Evolutionary conservation across 2,888 invertebrate genomes (phyloP).

Genomic region (Meiosimyza platycephala): DNA sequence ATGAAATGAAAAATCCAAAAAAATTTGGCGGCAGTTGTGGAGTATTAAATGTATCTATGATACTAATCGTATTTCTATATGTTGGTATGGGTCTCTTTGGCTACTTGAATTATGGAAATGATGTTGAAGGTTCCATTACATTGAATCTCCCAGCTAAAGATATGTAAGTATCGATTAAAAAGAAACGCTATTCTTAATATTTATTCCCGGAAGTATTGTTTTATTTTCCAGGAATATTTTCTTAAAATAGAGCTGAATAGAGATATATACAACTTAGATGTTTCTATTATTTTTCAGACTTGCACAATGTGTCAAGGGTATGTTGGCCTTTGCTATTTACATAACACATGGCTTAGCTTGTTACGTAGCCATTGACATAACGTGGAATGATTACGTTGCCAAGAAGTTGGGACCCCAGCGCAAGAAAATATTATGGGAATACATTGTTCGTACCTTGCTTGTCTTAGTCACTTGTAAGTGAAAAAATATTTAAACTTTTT

Average conservation of each 20-base stretch:
- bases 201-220: background rate
- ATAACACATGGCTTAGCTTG: slow-evolving; percentile 94
- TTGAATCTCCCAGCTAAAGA: slow-evolving; percentile 81
- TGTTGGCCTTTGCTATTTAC: slow-evolving; percentile 85
- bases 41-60: slow-evolving; percentile 87
- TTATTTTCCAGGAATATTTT: background rate
- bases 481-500: background rate
- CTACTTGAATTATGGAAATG: slow-evolving; percentile 84
- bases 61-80: slow-evolving; percentile 84
- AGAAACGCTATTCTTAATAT: background rate
- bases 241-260: background rate
- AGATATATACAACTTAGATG: background rate
- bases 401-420: slow-evolving; percentile 73
- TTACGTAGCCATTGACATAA: slow-evolving; percentile 94
- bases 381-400: slow-evolving; percentile 84
- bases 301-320: slow-evolving; percentile 78
- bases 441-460: slow-evolving; percentile 78
- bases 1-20: slow-evolving; percentile 91
- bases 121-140: slow-evolving; percentile 84
- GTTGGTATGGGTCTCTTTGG: slow-evolving; percentile 91
- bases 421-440: slow-evolving; percentile 78
- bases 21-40: slow-evolving; percentile 84
- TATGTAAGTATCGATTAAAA: slow-evolving; percentile 69
- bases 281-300: slow-evolving; percentile 68
- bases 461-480: slow-evolving; percentile 90